phyloP scores from a whole-genome alignment of 2,113 vertebrate species.

The Amblyornis subalaris region DNA sequence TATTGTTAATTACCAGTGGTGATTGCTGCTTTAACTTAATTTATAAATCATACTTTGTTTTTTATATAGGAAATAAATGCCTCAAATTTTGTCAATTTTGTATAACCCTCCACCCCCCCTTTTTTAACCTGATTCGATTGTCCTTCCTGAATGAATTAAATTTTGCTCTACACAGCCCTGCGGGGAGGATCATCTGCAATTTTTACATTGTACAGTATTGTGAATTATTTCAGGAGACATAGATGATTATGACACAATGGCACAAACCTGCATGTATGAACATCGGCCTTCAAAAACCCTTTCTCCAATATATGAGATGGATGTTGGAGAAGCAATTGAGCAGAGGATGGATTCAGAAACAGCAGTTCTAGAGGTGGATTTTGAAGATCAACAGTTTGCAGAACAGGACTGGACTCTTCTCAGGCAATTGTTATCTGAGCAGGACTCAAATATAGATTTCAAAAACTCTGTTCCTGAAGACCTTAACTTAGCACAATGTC shows the following conservation, averaged over 20 bases:
- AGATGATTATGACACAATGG: constrained; percentile 96
- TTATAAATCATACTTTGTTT: constrained; percentile 66
- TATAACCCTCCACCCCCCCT: constrained; percentile 48
- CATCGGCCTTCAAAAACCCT: constrained; percentile 92
- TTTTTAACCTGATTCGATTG: constrained; percentile 66
- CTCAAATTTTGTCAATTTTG: constrained; percentile 71
- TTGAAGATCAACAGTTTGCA: constrained; percentile 83
- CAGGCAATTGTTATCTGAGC: constrained; percentile 89
- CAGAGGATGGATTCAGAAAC: constrained; percentile 82
- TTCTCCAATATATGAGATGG: constrained; percentile 97
- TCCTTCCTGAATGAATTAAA: constrained; percentile 67
- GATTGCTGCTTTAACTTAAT: constrained; percentile 70
- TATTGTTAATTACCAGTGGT: constrained; percentile 73
- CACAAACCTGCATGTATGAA: constrained; percentile 93
- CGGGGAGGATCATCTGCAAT: constrained; percentile 73
- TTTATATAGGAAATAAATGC: constrained; percentile 71
- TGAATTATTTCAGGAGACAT: constrained; percentile 99
- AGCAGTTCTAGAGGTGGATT: constrained; percentile 71
- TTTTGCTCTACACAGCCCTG: constrained; percentile 75
- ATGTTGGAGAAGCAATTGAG: constrained; percentile 87
- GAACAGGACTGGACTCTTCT: constrained; percentile 94
- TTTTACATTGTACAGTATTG: constrained; percentile 99
- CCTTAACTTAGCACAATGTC: constrained; percentile 95
- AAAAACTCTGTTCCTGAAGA: constrained; percentile 95
- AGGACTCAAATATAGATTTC: constrained; percentile 87